phyloP scores from a whole-genome alignment of 1,140 invertebrate genomes.

The Parapsyche elsis region DNA sequence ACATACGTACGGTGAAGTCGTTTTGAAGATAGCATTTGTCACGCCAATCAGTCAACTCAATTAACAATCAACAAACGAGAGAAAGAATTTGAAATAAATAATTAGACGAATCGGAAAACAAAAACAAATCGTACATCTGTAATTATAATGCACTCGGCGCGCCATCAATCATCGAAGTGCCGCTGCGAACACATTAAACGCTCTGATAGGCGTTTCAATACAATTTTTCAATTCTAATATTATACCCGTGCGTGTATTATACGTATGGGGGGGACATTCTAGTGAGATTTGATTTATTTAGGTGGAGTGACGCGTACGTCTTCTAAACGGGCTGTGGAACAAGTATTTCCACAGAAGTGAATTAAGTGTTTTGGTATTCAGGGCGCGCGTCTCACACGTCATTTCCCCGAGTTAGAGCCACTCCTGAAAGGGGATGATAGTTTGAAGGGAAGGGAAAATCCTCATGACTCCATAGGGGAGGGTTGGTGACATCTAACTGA shows the following conservation, averaged over 20 bases:
- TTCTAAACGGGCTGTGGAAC: conserved; percentile 9
- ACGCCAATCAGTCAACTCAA: conserved; percentile 38
- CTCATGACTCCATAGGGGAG: neutral
- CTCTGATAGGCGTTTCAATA: neutral
- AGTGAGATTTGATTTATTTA: neutral
- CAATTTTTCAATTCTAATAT: conserved; percentile 4
- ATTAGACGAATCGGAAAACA: neutral
- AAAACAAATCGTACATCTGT: neutral
- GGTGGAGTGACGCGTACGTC: conserved; percentile 8
- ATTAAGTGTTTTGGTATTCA: conserved; percentile 51
- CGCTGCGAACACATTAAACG: neutral
- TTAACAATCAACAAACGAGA: conserved; percentile 28
- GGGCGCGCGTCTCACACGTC: conserved; percentile 57
- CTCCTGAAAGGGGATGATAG: neutral
- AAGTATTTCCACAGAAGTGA: conserved; percentile 17
- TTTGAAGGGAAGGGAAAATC: neutral
- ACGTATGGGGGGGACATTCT: too few species aligned
- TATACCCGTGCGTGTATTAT: too few species aligned
- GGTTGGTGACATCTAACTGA: neutral
- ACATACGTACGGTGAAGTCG: neutral
- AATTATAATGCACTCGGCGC: neutral
- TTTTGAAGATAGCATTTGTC: conserved; percentile 35
- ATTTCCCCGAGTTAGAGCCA: conserved; percentile 57
- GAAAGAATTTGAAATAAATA: neutral
- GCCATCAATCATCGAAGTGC: neutral